A percentile compares a stretch with the other conserved stretches of the same genome.
phyloP scores from a whole-genome alignment of 2,797 vertebrate species.

The Sebastes matsubarae region DNA sequence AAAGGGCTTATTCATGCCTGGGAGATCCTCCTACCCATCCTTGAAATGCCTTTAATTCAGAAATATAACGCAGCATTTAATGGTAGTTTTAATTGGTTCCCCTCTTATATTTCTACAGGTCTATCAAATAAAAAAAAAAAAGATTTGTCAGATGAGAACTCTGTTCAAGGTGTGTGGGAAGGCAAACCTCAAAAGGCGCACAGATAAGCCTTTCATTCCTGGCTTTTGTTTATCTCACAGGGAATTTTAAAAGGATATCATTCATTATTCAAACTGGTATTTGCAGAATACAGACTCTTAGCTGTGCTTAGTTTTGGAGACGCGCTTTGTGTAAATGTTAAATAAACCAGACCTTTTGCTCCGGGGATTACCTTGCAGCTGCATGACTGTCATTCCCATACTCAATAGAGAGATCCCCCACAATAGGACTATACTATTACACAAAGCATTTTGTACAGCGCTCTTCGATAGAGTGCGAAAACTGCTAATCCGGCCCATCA shows the following conservation, averaged over 20 bases:
- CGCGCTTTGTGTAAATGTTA: conserved; percentile 55
- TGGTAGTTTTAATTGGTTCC: conserved; percentile 46
- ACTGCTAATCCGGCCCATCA: conserved; percentile 10
- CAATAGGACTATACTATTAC: conserved; percentile 2
- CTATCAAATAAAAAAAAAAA: conserved; percentile 14
- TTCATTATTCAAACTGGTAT: conserved; percentile 63
- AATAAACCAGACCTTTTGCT: conserved; percentile 66
- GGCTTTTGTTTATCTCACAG: conserved; percentile 59
- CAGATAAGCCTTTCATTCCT: conserved; percentile 59
- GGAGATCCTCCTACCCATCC: conserved; percentile 58
- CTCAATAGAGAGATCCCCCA: conserved; percentile 28
- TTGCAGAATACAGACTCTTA: conserved; percentile 51
- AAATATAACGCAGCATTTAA: conserved; percentile 60
- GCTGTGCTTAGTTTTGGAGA: conserved; percentile 44
- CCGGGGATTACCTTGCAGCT: conserved; percentile 48
- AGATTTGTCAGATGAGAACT: conserved; percentile 44
- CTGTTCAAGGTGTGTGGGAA: conserved; percentile 66
- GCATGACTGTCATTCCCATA: conserved; percentile 24
- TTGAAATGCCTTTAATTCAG: conserved; percentile 65
- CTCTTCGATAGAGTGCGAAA: background rate
- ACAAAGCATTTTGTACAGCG: background rate
- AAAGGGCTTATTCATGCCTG: conserved; percentile 66
- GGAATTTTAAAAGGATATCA: conserved; percentile 55
- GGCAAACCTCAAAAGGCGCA: conserved; percentile 48
- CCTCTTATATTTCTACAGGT: conserved; percentile 29